These are phyloP conservation scores for Aspidiotus rigidus DNA, from an alignment of 2,888 invertebrate species.

Conservation along the genomic window DNA sequence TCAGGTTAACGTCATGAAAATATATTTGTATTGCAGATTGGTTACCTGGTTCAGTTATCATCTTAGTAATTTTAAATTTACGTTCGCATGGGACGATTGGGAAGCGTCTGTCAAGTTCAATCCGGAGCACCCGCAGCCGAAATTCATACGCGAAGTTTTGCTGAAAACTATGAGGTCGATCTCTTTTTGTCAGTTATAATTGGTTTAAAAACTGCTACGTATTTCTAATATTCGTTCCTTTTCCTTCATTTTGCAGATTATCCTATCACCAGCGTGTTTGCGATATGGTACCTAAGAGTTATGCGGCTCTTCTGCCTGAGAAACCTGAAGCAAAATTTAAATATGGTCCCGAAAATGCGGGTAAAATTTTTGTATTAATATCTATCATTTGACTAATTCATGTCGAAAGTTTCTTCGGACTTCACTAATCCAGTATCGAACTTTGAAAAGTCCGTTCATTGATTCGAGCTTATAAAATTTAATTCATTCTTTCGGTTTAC, in stretches of 20 bases:
- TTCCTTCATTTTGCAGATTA: constrained; percentile 49
- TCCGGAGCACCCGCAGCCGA: constrained; percentile 81
- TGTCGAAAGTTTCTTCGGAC: too few relatives aligned
- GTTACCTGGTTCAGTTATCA: constrained; percentile 97
- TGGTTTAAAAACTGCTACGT: not conserved
- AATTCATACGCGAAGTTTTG: constrained; percentile 87
- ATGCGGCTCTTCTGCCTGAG: constrained; percentile 71
- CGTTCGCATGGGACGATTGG: constrained; percentile 99
- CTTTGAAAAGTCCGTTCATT: not conserved
- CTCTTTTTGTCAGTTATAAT: constrained; percentile 42
- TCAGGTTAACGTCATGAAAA: not conserved
- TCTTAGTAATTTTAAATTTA: constrained; percentile 96
- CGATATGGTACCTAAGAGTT: constrained; percentile 83
- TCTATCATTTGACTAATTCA: constrained; percentile 42
- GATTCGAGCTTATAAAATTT: not conserved
- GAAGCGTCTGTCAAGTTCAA: constrained; percentile 75
- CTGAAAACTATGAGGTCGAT: constrained; percentile 75
- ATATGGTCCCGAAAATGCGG: constrained; percentile 80
- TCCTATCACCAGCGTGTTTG: constrained; percentile 90
- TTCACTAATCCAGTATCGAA: not conserved
- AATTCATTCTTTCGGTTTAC: too few relatives aligned
- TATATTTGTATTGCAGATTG: constrained; percentile 55
- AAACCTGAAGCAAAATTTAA: constrained; percentile 82
- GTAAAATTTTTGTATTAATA: constrained; percentile 45
- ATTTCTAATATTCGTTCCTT: constrained; percentile 10